Base-by-base conservation (phyloP, 2,888 invertebrate species). In the Pterostichus niger region DNA sequence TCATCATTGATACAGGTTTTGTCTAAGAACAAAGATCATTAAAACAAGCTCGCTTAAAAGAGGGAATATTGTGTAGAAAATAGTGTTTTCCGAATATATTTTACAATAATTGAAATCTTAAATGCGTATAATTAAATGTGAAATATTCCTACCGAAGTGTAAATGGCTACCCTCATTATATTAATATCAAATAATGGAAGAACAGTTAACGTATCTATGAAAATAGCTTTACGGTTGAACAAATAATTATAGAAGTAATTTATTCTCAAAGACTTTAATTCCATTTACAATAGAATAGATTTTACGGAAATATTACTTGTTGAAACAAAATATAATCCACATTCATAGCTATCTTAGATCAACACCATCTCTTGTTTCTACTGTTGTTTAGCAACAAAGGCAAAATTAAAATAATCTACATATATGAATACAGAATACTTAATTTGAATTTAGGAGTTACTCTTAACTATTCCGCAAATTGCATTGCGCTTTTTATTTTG, bases 401-500 rank as follows among this genome's bases (percentile, higher is more conserved):
- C 68, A 17, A 71, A 71, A 71, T 44, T 64, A 71, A 24, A 71
- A 71, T 44, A 71, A 71, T 71, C 44, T 71, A 71, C 68, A 71
- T 71, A 71, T 71, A 71, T 71, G 68, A 71, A 71, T 71, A 71
- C 68, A 71, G 44, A 71, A 71, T 71, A 71, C 44, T 71, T 71
- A 15, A 71, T 71, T 71, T 71, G 68, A 71, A 71, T 71, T 40
- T 71, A 71, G 68, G 24, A 71, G 68, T 71, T 15, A 40, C 15
- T 44, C 40, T 71, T 44, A 71, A 71, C 68, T 71, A 71, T 71
- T 71, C 44, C 68, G 68, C 68, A 44, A 71, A 44, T 40, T 44
- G 44, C 68, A 71, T 71, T 71, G 64, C 44, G 40, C 44, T 81
- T 81, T 80, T 73, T 81, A 81, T 73, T 81, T 81, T 81, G 17